Base-by-base conservation (phyloP, 2,888 invertebrate genomes). In the Hecatera dysodea region DNA sequence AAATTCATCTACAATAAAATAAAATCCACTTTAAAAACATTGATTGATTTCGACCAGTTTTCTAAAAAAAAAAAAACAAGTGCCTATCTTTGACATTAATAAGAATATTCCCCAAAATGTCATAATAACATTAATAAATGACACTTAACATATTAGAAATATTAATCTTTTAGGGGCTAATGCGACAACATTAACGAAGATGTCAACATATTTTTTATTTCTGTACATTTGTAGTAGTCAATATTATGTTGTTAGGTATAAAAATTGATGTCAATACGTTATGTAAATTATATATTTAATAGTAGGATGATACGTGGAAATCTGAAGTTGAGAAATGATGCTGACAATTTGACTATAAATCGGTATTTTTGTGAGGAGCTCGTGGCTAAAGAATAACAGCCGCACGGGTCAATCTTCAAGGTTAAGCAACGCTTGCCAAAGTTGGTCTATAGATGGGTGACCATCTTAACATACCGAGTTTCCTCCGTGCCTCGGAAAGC, bases 171-270 rank as follows among this genome's bases (percentile, higher is more conserved):
- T 6, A 1, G 24, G 7, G n/a, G 3, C 59, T 72, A 83, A 81
- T 80, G 73, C 68, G 80, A 76, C 73, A 52, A 67, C 71, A 81
- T 81, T 81, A 83, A 56, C 67, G 64, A 33, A 33, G 22, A 57
- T 75, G 68, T 64, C 68, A 68, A 77, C 64, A 68, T 50, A 59
- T 61, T 67, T 67, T 72, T 78, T 74, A 61, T 73, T 9, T 60
- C 15, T 12, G 4, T 60, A 69, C 9, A 48, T 59, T 67, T 53
- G 24, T 75, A 24, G 61, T 55, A 62, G 48, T 59, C 56, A 57
- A n/a, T 19, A 59, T 55, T n/a, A 60, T n/a, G 70, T 36, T 64
- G 63, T 60, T 50, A 33, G 22, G 0, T 59, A 59, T 50, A 15
- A 63, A 42, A 55, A 22, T 44, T 12, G 36, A 22, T 60, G 72